phyloP scores from a whole-genome alignment of 2,113 vertebrate species.

The Microcebus griseorufus region DNA sequence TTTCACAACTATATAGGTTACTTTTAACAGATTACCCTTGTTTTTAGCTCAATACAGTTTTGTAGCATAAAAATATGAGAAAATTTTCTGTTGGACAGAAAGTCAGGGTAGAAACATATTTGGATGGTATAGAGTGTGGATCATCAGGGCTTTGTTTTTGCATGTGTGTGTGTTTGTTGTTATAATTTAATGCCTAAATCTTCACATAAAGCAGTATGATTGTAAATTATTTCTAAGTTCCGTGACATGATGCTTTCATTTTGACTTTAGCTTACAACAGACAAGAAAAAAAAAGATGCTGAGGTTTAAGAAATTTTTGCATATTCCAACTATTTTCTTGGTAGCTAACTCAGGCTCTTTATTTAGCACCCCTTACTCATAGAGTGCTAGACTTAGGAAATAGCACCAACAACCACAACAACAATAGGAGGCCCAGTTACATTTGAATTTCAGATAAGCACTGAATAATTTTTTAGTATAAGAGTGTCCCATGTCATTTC shows the following conservation, averaged over 20 bases:
- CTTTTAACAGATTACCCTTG: not conserved
- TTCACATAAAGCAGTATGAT: not conserved
- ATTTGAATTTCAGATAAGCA: constrained; percentile 8
- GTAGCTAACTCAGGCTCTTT: not conserved
- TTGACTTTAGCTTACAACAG: not conserved
- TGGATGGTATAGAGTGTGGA: not conserved
- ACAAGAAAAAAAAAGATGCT: not conserved
- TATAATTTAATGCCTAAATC: not conserved
- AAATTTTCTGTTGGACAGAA: not conserved
- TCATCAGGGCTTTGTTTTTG: not conserved
- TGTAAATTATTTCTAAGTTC: not conserved
- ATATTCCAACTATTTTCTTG: not conserved
- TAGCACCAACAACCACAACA: not conserved
- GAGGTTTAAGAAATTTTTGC: not conserved
- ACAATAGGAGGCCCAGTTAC: not conserved
- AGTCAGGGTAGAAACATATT: not conserved
- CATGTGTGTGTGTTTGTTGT: not conserved
- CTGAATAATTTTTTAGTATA: not conserved
- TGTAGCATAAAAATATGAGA: not conserved
- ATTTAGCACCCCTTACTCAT: not conserved
- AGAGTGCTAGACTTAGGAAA: not conserved
- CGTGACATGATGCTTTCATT: not conserved
- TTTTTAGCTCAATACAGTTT: not conserved
- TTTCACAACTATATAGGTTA: not conserved
- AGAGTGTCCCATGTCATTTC: not conserved